phyloP scores from a whole-genome alignment of 2,888 invertebrate species.

The Cremastobaeus sp. region DNA sequence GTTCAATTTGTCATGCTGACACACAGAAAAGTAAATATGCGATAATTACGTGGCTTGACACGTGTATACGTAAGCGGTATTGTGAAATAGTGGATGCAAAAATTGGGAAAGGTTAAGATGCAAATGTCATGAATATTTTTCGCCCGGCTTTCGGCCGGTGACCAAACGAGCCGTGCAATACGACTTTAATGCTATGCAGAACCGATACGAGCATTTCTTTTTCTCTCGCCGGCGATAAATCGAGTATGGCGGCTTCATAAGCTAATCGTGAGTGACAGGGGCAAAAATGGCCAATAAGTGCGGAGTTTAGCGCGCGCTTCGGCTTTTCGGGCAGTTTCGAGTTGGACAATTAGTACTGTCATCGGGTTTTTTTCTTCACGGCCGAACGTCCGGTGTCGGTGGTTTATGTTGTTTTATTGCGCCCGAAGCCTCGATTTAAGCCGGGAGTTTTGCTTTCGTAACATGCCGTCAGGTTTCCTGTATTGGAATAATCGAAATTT shows the following conservation, averaged over 20 bases:
- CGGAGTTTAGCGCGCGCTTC: constrained; percentile 4
- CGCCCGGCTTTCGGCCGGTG: background rate
- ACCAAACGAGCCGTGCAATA: background rate
- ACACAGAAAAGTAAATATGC: constrained; percentile 35
- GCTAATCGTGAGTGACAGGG: constrained; percentile 51
- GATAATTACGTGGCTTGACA: constrained; percentile 39
- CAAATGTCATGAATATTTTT: constrained; percentile 1
- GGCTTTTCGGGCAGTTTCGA: constrained; percentile 4
- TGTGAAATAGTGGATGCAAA: constrained; percentile 36
- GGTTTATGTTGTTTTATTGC: no score
- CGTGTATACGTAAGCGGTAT: constrained; percentile 9
- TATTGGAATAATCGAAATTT: no score
- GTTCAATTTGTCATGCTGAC: constrained; percentile 36
- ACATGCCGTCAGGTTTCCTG: background rate
- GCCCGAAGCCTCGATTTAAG: no score
- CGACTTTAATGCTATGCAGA: constrained; percentile 38
- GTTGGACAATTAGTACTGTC: background rate
- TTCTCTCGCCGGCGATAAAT: constrained; percentile 32
- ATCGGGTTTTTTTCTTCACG: background rate
- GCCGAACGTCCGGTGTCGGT: no score
- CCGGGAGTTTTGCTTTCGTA: background rate
- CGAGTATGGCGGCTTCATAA: constrained; percentile 52
- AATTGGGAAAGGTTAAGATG: constrained; percentile 45
- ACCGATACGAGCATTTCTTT: constrained; percentile 25
- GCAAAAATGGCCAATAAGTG: constrained; percentile 37